Evolutionary conservation across 2,888 invertebrate genomes (phyloP), one percentile per base, ranked within the genome.

Genomic region (Noctuana brunneofusca): DNA sequence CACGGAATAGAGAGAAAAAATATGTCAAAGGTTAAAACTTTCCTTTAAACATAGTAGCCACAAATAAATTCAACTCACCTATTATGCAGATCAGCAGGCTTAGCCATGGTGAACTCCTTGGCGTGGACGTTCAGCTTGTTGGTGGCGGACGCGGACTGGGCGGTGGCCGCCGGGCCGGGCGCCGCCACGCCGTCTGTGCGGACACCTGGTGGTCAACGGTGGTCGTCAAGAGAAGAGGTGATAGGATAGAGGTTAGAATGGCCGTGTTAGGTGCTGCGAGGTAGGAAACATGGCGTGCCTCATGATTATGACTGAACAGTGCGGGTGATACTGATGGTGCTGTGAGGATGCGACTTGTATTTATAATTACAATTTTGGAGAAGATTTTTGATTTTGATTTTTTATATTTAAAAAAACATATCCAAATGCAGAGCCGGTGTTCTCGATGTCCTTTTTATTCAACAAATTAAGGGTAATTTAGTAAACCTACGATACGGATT

Each of bases 81-180:
- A 84, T 83, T 86, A 71, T 92, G 88, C 71, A 87, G 83, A 75
- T 92, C 91, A 78, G 92, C 82, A 48, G 93, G 93, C 87, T 93
- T 94, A 81, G 94, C 94, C 95, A 96, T 96, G 76, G 95, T 96
- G 91, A 97, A 97, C 92, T 97, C 97, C 92, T 96, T 96, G 65
- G 97, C 97, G 90, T 97, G 96, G 69, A 96, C 96, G 86, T 97
- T 97, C 74, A 97, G 92, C 87, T 95, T 95, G 82, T 94, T 95
- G 75, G 75, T 66, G 71, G 87, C 66, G 59, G 79, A 64, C 14
- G 80, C 60, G 71, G 71, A 81, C 49, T 76, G 80, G 0, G 75
- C 65, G 66, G 79, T 71, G 68, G 83, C 78, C 68, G 85, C 79
- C 68, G 80, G 81, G 74, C 66, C 64, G 41, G 67, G 83, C 77